Conservation (phyloP, 2,797 vertebrate species). For the Rhynchonycteris naso region DNA sequence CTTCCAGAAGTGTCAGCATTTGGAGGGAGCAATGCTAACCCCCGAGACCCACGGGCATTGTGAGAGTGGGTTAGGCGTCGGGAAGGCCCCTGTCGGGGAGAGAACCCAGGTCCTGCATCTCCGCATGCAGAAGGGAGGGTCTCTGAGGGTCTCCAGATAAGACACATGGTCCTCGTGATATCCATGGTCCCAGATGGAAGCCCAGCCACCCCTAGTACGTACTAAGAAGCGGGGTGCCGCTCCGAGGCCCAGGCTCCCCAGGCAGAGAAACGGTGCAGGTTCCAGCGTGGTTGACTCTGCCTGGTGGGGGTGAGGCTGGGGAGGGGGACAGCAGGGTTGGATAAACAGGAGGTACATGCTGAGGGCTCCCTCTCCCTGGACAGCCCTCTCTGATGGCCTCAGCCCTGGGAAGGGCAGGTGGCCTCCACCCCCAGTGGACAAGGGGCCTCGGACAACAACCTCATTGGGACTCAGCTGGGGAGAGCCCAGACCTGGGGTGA, state of each 20-base stretch:
- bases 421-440: accelerated
- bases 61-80: neutral
- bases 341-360: neutral
- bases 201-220: accelerated
- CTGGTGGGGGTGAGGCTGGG: too few species aligned
- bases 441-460: accelerated
- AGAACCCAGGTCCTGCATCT: neutral
- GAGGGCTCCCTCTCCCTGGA: neutral
- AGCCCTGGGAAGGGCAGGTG: neutral
- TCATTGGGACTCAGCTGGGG: neutral
- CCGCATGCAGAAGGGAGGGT: neutral
- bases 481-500: neutral
- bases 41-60: neutral
- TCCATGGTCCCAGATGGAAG: accelerated
- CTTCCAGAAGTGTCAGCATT: neutral
- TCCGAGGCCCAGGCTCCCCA: accelerated
- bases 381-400: neutral
- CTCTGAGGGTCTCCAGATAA: neutral
- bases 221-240: neutral
- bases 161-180: accelerated
- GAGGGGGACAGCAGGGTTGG: neutral
- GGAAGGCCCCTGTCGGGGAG: neutral
- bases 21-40: neutral
- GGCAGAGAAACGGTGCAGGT: neutral
- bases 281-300: too few species aligned